phyloP scores from a whole-genome alignment of 2,888 invertebrate genomes.

The Peribatodes rhomboidaria region DNA sequence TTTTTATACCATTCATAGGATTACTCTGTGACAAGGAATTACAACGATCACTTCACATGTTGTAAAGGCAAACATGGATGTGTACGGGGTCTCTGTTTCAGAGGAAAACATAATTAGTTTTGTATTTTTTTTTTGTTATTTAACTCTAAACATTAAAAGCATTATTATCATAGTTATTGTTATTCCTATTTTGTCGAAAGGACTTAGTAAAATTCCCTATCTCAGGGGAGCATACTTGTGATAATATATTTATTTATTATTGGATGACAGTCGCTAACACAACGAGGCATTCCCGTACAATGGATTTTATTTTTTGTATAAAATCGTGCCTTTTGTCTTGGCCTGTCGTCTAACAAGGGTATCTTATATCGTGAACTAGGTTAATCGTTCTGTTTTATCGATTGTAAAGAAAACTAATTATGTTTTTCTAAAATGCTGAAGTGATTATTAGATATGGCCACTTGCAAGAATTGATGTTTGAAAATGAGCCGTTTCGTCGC shows the following conservation, averaged over 20 bases:
- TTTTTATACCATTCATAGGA: constrained; percentile 71
- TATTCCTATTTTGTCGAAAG: constrained; percentile 54
- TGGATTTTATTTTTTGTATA: constrained; percentile 85
- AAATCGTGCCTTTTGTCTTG: constrained; percentile 85
- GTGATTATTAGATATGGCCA: constrained; percentile 75
- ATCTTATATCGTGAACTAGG: constrained; percentile 76
- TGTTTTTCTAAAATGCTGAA: constrained; percentile 78
- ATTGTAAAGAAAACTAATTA: constrained; percentile 74
- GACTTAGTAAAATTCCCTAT: constrained; percentile 63
- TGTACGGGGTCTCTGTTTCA: constrained; percentile 86
- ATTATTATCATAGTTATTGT: constrained; percentile 47
- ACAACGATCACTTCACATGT: constrained; percentile 62
- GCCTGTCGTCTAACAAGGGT: constrained; percentile 85
- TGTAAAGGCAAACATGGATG: constrained; percentile 76
- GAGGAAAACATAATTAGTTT: constrained; percentile 83
- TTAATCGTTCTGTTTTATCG: constrained; percentile 71
- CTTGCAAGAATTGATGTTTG: constrained; percentile 73
- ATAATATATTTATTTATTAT: constrained; percentile 80
- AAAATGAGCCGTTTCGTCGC: constrained; percentile 46
- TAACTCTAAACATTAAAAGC: constrained; percentile 43
- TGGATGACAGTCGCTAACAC: constrained; percentile 85
- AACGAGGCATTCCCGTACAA: constrained; percentile 82
- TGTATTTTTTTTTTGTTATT: constrained; percentile 49
- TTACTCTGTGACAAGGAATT: constrained; percentile 76
- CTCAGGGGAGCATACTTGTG: constrained; percentile 73